A percentile compares a stretch with the other conserved stretches of the same genome.
Evolutionary conservation across 2,113 vertebrate species (phyloP).

Genomic region (Catharus fuscescens): DNA sequence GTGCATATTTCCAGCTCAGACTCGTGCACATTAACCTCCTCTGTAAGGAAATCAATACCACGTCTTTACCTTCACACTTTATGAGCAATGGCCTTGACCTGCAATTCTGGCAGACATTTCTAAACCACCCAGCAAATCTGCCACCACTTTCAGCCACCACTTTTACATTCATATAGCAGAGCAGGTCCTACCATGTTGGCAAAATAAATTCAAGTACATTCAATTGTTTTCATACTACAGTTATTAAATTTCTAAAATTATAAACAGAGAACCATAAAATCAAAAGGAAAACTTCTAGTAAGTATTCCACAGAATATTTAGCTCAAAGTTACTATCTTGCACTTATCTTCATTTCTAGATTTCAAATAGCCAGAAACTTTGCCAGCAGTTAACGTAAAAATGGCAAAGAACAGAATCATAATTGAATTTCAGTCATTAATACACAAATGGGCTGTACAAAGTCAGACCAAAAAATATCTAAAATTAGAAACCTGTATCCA

Average conservation of each 20-base stretch:
- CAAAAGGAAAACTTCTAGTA: not conserved
- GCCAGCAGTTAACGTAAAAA: not conserved
- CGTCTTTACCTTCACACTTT: not conserved
- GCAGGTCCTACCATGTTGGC: not conserved
- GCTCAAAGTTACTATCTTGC: not conserved
- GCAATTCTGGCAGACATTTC: not conserved
- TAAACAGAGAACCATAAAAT: not conserved
- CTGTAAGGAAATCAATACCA: not conserved
- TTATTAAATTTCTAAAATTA: not conserved
- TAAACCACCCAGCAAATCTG: not conserved
- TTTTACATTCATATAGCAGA: not conserved
- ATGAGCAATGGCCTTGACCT: not conserved
- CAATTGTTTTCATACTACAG: not conserved
- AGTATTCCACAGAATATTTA: not conserved
- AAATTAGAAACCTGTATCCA: not conserved
- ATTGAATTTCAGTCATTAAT: not conserved
- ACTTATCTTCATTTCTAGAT: not conserved
- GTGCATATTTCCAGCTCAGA: accelerated
- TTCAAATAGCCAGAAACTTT: not conserved
- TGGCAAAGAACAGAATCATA: not conserved
- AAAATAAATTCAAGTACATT: not conserved
- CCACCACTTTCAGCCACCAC: not conserved
- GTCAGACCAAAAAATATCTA: not conserved
- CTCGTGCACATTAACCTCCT: not conserved
- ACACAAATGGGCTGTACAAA: not conserved